These are phyloP conservation scores for Hydroisotoma schaefferi DNA, from an alignment of 2,888 invertebrate genomes.

Conservation along the genomic window DNA sequence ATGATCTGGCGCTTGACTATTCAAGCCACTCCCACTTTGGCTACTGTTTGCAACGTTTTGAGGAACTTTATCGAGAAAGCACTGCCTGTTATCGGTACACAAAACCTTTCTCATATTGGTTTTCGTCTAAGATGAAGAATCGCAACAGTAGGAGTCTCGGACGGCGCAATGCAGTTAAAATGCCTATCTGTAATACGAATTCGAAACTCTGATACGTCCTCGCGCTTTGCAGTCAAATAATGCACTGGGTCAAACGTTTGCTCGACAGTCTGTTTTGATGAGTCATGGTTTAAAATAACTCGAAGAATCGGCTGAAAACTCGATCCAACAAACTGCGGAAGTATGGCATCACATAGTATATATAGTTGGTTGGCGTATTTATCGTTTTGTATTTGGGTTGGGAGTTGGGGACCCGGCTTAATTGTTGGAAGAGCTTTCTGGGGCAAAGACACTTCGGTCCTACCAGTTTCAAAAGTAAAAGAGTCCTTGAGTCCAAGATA, in stretches of 20 bases:
- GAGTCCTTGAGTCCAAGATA: not conserved
- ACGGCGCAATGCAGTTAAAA: not conserved
- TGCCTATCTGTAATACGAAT: not conserved
- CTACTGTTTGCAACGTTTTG: no score
- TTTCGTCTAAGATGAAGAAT: not conserved
- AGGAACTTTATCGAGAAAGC: not conserved
- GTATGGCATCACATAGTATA: not conserved
- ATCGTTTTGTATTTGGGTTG: no score
- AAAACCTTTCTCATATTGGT: not conserved
- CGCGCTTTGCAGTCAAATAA: not conserved
- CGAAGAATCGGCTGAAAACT: not conserved
- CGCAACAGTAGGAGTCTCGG: not conserved
- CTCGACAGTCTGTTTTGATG: no score
- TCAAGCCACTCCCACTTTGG: not conserved
- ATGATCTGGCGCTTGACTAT: not conserved
- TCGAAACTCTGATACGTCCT: not conserved
- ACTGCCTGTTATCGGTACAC: not conserved
- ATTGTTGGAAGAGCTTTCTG: no score
- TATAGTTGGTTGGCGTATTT: no score
- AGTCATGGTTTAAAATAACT: no score
- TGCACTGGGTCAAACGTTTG: no score
- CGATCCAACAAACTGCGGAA: not conserved
- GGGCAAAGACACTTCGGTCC: no score
- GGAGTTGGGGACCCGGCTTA: no score
- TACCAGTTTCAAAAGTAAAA: not conserved